phyloP scores from a whole-genome alignment of 2,888 invertebrate species.

The Pterobdella sp. region DNA sequence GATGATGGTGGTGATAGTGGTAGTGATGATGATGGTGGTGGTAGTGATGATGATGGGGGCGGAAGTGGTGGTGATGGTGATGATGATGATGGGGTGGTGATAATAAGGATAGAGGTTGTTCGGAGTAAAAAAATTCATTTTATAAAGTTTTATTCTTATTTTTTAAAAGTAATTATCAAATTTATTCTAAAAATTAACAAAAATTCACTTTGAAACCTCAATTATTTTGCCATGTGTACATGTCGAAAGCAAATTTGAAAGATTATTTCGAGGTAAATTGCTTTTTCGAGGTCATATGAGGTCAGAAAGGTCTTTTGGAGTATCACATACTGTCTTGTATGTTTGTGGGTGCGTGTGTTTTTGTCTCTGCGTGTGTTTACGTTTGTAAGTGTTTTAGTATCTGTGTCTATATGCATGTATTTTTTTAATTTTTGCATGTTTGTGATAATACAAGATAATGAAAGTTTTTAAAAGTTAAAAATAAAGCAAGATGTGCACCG shows the following conservation, averaged over 20 bases:
- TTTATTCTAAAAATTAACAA: background rate
- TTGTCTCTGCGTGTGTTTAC: background rate
- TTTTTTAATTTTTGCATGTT: no score
- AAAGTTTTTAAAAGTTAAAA: no score
- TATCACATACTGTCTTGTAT: background rate
- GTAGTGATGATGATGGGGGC: slow-evolving; percentile 1
- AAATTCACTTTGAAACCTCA: slow-evolving; percentile 4
- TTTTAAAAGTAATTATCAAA: background rate
- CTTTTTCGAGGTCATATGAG: no score
- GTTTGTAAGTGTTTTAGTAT: background rate
- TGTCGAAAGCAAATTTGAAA: background rate
- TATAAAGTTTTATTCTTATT: background rate
- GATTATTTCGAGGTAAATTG: no score
- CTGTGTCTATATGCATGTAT: background rate
- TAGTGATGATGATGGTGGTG: slow-evolving; percentile 6
- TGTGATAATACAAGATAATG: no score
- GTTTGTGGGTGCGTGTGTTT: slow-evolving; percentile 6
- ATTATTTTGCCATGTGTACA: no score
- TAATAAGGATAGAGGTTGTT: no score
- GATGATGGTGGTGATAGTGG: background rate
- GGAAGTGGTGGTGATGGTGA: background rate
- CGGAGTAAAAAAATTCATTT: no score
- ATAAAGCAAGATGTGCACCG: no score
- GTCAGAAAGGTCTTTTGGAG: no score
- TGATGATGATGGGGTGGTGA: no score